Percentiles rank a stretch among this genome's conserved stretches.
Evolutionary conservation across 2,888 invertebrate species (phyloP).

Genomic region (Venusia cambrica): DNA sequence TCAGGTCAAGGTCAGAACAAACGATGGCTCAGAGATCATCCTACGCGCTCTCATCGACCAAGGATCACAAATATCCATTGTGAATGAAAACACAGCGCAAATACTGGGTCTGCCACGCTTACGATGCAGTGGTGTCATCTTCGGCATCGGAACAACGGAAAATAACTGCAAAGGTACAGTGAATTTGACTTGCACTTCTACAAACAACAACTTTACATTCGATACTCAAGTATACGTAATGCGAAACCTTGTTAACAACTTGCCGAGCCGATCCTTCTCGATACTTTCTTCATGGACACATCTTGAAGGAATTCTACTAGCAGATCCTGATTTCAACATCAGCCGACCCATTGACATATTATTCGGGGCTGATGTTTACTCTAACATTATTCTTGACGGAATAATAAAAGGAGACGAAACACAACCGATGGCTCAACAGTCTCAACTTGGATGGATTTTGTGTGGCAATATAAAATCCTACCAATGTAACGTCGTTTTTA

Average conservation of each 20-base stretch:
- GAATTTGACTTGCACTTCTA: conserved; percentile 1
- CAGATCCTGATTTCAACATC: conserved; percentile 28
- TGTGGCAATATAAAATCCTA: conserved; percentile 17
- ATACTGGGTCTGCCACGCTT: background rate
- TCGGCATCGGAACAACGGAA: conserved; percentile 1
- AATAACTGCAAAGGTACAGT: conserved; percentile 4
- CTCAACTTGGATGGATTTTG: conserved; percentile 28
- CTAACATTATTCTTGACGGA: conserved; percentile 12
- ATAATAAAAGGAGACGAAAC: conserved; percentile 15
- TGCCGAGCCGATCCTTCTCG: conserved; percentile 16
- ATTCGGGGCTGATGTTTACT: conserved; percentile 25
- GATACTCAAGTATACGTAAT: conserved; percentile 8
- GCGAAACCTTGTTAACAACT: conserved; percentile 15
- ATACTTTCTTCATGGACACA: conserved; percentile 22
- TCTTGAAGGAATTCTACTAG: conserved; percentile 20
- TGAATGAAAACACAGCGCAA: conserved; percentile 2
- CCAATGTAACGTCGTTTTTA: conserved; percentile 20
- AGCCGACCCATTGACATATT: conserved; percentile 23
- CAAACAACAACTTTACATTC: conserved; percentile 7
- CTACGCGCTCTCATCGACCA: too few relatives aligned
- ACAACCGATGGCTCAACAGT: conserved; percentile 27
- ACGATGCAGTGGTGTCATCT: conserved; percentile 2
- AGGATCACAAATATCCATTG: conserved; percentile 3
- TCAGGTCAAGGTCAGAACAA: too few relatives aligned
- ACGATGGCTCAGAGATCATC: too few relatives aligned